These are phyloP conservation scores for Anoplius nigerrimus DNA, from an alignment of 2,888 invertebrate genomes.

Conservation along the genomic window DNA sequence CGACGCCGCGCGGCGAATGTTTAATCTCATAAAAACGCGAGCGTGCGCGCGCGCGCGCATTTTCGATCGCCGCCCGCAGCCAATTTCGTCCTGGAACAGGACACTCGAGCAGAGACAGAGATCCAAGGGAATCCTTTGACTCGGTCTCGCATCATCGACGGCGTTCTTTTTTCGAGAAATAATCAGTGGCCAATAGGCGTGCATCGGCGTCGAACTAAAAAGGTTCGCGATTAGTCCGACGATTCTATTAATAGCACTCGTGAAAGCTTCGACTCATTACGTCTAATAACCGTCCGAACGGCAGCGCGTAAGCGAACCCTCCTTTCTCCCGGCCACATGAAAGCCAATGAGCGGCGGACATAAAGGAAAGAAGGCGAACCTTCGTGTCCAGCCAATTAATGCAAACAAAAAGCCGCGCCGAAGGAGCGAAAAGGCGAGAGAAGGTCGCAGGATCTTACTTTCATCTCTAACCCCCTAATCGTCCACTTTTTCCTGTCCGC, in stretches of 20 bases:
- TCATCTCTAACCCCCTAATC: no score
- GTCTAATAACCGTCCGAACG: not conserved
- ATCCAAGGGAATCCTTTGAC: no score
- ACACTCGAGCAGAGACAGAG: no score
- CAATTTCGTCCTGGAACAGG: no score
- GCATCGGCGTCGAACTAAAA: no score
- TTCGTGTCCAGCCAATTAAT: not conserved
- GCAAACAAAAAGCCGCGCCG: not conserved
- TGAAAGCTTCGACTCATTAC: not conserved
- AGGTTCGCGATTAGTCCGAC: no score
- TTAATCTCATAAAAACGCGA: slow-evolving; percentile 5
- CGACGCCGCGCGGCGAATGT: no score
- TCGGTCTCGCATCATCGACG: no score
- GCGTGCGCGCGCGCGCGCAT: not conserved
- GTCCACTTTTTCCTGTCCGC: not conserved
- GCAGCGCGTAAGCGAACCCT: not conserved
- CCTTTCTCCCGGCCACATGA: not conserved
- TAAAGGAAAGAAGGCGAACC: slow-evolving; percentile 7
- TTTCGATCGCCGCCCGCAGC: not conserved
- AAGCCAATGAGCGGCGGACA: not conserved
- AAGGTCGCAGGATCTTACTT: not conserved
- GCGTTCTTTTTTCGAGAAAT: no score
- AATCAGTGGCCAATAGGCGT: no score
- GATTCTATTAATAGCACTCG: not conserved
- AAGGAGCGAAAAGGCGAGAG: not conserved